Conservation (phyloP, 1,140 invertebrate genomes). For the Platyscapa corneri region DNA sequence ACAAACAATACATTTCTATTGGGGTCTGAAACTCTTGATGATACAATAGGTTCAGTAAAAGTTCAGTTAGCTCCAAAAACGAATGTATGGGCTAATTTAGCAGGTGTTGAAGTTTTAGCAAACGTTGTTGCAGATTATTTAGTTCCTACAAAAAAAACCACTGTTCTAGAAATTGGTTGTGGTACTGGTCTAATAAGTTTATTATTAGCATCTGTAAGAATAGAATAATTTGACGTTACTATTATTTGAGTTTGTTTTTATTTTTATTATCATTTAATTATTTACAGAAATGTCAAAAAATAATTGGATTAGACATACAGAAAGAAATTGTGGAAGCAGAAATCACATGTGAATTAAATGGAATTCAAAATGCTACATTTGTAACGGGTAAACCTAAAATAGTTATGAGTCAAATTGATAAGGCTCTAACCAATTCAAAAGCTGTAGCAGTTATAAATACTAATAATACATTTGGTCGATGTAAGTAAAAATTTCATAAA, state of each 20-base stretch:
- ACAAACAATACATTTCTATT: conserved; percentile 68
- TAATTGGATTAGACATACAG: conserved; percentile 69
- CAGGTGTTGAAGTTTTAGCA: conserved; percentile 67
- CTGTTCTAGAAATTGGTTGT: conserved; percentile 71
- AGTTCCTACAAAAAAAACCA: conserved; percentile 60
- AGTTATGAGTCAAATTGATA: conserved; percentile 61
- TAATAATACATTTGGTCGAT: conserved; percentile 66
- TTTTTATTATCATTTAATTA: conserved; percentile 25
- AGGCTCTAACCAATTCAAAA: conserved; percentile 58
- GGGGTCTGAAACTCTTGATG: conserved; percentile 70
- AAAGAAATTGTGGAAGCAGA: conserved; percentile 72
- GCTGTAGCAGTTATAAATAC: conserved; percentile 68
- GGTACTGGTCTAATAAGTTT: conserved; percentile 70
- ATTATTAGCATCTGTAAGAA: conserved; percentile 68
- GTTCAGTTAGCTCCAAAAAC: conserved; percentile 70
- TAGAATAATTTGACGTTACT: conserved; percentile 7
- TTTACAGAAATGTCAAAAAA: conserved; percentile 68
- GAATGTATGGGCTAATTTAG: conserved; percentile 69
- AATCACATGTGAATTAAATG: conserved; percentile 68
- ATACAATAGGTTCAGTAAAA: conserved; percentile 68
- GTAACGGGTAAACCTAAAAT: conserved; percentile 65
- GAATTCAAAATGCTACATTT: conserved; percentile 70
- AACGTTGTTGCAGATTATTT: conserved; percentile 66
- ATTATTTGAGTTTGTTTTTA: not conserved
- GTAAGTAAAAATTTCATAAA: conserved; percentile 57